Base-by-base conservation (phyloP, 2,797 vertebrate species). In the Acrossocheilus wenchowensis region DNA sequence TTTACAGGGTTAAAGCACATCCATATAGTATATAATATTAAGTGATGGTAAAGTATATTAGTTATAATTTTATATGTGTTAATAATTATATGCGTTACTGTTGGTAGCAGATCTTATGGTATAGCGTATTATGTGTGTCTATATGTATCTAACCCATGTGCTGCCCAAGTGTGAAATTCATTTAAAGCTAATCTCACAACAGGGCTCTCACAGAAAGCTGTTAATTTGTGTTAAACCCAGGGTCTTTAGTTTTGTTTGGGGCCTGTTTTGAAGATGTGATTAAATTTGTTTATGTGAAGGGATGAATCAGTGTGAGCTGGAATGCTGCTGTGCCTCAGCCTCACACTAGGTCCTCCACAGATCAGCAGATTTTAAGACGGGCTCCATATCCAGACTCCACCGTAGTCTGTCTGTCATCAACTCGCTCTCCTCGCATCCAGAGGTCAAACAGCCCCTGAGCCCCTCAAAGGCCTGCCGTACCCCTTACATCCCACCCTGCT, bases 351-450 rank as follows among this genome's bases (percentile, higher is more conserved):
- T 88, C 91, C 89, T 89, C 83, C 82, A 74, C 17, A 81, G 60
- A 87, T 72, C 66, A 88, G 83, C 90, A 87, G 85, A 82, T 85
- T 88, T 89, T 71, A 88, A 50, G 72, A 66, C 6, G 2, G 74
- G 60, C 88, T 81, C 85, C 74, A 41, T 82, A 78, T 73, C 12
- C 75, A 90, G 88, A 90, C 88, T 82, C 83, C 89, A 89, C 94
- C 93, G 93, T 90, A 90, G 91, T 91, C 89, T 82, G 57, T 96
- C 94, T 91, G 91, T 95, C 94, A 91, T 87, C 94, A 89, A 89
- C 91, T 90, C n/a, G 68, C 82, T 92, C 82, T 90, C 71, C 71
- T 86, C 21, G 86, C 68, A 87, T 87, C 0, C 45, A 88, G 85
- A 89, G 91, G 91, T 93, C 91, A 91, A 74, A 86, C 91, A 87